Base-by-base conservation (phyloP, 2,888 invertebrate species). In the Hedychridium roseum region DNA sequence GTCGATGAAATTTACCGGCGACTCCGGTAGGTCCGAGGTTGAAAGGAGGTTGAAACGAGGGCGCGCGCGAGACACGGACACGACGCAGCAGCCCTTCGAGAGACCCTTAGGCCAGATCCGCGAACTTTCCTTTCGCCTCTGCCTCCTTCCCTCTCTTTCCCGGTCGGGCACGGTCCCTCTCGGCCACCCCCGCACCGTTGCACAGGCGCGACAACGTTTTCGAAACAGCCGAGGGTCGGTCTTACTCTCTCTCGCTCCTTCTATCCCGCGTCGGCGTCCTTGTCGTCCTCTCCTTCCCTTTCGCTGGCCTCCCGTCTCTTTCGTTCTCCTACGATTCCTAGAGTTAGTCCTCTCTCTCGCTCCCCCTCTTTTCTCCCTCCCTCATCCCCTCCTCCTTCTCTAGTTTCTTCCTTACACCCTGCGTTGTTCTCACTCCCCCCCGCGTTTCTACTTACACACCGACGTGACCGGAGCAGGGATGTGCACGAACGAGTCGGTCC, bases 201-300 rank as follows among this genome's bases (percentile, higher is more conserved):
- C 73, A 73, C 73, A 72, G 70, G 73, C 73, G 73, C 73, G 68
- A 65, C 45, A 56, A 40, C 54, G 61, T 55, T 63, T 56, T 67
- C 50, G 53, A 65, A 64, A 59, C 67, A 66, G 66, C 66, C 62
- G 67, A 70, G 68, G 66, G 58, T 57, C 63, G 59, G 60, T 37
- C 42, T n/a, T n/a, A n/a, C n/a, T n/a, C n/a, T n/a, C n/a, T n/a
- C n/a, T n/a, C n/a, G n/a, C n/a, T n/a, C n/a, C n/a, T n/a, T 4
- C 23, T 4, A 12, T 2, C n/a, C 27, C 27, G 27, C 27, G 12
- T 12, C n/a, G n/a, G 27, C 27, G 12, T 12, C 3, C 2, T 12
- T 9, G 9, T 9, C n/a, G 4, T 27, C n/a, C 2, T 12, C 3
- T 4, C 3, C n/a, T 3, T 12, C 9, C n/a, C 9, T 2, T 11